Conservation (phyloP, 2,797 vertebrate species). For the Takifugu ocellatus region DNA sequence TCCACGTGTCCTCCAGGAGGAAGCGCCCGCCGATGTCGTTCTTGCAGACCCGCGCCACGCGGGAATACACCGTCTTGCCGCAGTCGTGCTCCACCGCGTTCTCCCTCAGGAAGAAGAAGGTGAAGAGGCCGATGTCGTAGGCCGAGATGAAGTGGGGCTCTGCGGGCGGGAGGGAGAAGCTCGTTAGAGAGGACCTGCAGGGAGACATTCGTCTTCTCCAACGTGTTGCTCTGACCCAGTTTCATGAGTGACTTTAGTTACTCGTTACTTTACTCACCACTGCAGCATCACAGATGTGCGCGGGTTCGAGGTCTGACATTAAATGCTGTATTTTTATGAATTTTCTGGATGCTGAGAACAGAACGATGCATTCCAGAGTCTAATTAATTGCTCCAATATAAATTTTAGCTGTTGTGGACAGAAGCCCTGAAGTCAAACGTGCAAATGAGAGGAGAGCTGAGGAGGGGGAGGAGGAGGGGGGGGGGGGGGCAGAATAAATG, state of each 20-base stretch:
- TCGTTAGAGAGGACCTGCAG: slow-evolving; percentile 16
- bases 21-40: slow-evolving; percentile 95
- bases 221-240: slow-evolving; percentile 3
- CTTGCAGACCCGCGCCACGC: slow-evolving; percentile 95
- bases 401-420: slow-evolving; percentile 7
- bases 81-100: slow-evolving; percentile 96
- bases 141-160: slow-evolving; percentile 98
- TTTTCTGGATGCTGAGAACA: no score
- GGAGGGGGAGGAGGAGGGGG: not conserved
- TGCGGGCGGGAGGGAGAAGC: slow-evolving; percentile 44
- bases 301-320: no score
- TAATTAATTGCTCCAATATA: no score
- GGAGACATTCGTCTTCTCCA: slow-evolving; percentile 18
- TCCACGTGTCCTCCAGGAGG: slow-evolving; percentile 97
- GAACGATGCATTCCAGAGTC: no score
- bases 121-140: slow-evolving; percentile 93
- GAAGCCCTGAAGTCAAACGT: slow-evolving; percentile 35
- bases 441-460: slow-evolving; percentile 19
- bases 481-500: slow-evolving; percentile 17
- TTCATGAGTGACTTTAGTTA: slow-evolving; percentile 13
- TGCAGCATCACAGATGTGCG: no score
- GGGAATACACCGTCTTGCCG: slow-evolving; percentile 92
- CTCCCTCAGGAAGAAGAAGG: slow-evolving; percentile 96
- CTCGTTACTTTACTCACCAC: no score
- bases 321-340: no score